phyloP scores from a whole-genome alignment of 2,888 invertebrate species.

The Gryllus longicercus region DNA sequence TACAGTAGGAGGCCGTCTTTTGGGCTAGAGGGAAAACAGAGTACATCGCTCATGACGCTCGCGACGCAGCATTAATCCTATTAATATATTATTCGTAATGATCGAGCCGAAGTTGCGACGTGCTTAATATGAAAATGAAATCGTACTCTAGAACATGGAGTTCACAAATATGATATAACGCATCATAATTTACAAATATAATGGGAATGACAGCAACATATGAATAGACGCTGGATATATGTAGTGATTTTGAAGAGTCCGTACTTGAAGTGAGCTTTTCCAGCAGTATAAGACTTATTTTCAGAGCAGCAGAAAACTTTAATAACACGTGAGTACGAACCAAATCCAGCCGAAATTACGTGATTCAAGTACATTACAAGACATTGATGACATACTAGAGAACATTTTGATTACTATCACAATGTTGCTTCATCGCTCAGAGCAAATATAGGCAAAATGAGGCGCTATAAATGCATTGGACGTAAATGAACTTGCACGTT shows the following conservation, averaged over 20 bases:
- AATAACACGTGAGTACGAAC: neutral
- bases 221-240: neutral
- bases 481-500: neutral
- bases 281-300: conserved; percentile 22
- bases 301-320: conserved; percentile 23
- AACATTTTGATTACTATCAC: conserved; percentile 1
- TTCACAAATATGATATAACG: neutral
- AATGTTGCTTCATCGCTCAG: neutral
- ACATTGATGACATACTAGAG: neutral
- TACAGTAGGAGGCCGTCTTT: neutral
- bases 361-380: neutral
- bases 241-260: conserved; percentile 2
- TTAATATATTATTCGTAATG: neutral
- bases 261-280: neutral
- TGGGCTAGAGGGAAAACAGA: neutral
- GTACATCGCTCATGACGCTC: neutral
- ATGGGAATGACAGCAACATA: neutral
- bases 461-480: neutral
- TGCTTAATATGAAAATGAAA: neutral
- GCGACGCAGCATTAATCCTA: neutral
- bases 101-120: conserved; percentile 19
- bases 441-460: neutral
- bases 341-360: neutral
- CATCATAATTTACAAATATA: conserved; percentile 20
- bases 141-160: neutral